Conservation (phyloP, 1,140 invertebrate species). For the Lineus longissimus region DNA sequence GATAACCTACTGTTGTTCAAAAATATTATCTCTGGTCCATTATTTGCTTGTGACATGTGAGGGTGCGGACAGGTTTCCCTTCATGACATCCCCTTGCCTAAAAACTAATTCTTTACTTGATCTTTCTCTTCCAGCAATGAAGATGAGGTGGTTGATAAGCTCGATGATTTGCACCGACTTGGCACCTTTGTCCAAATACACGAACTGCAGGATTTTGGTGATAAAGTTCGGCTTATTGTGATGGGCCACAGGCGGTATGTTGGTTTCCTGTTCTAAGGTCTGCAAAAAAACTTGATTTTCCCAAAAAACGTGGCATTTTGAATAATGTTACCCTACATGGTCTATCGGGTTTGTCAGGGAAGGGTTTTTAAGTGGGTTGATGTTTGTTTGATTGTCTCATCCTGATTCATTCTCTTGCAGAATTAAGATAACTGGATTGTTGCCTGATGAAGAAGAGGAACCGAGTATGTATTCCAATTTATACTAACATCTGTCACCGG, state of each 20-base stretch:
- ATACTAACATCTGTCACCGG: no score
- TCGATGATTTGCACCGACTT: conserved; percentile 84
- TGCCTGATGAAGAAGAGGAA: conserved; percentile 20
- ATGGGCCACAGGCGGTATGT: conserved; percentile 79
- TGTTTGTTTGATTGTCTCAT: no score
- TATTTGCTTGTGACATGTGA: no score
- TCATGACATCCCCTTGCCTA: no score
- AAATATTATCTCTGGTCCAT: no score
- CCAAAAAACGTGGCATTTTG: conserved; percentile 49
- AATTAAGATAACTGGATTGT: conserved; percentile 28
- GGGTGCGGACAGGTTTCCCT: no score
- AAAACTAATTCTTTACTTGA: no score
- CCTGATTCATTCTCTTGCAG: conserved; percentile 20
- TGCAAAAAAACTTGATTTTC: not conserved
- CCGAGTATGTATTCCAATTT: not conserved
- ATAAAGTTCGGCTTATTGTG: conserved; percentile 84
- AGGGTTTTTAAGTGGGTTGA: no score
- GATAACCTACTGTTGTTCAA: no score
- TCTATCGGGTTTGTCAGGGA: no score
- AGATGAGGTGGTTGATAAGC: conserved; percentile 76
- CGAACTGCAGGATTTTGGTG: conserved; percentile 93
- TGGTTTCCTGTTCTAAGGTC: not conserved
- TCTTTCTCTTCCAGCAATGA: conserved; percentile 65
- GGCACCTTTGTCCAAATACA: conserved; percentile 98
- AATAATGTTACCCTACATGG: not conserved